Evolutionary conservation across 2,113 vertebrate genomes (phyloP).

Genomic region (Sclerurus mexicanus): DNA sequence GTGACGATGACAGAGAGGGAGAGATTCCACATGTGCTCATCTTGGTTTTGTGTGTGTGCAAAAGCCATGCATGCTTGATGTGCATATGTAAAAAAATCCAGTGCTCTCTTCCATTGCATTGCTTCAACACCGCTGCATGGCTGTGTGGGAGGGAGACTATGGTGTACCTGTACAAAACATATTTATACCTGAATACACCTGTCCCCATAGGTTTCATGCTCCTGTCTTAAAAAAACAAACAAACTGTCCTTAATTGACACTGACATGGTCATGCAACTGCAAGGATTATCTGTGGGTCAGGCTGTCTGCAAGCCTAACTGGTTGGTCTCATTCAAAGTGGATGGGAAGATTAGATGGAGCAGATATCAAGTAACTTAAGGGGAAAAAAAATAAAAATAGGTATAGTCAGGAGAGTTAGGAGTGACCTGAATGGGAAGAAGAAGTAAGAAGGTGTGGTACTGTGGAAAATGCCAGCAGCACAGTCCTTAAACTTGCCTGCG

Average conservation of each 20-base stretch:
- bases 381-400: not conserved
- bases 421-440: not conserved
- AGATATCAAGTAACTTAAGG: not conserved
- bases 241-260: not conserved
- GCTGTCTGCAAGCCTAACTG: not conserved
- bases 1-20: not conserved
- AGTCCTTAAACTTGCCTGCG: not conserved
- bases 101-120: not conserved
- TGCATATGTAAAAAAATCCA: rapidly evolving
- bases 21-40: rapidly evolving
- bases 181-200: not conserved
- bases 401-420: not conserved
- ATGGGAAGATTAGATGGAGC: not conserved
- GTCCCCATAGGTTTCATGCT: not conserved
- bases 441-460: constrained; percentile 20
- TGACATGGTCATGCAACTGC: not conserved
- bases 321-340: not conserved
- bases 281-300: not conserved
- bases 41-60: not conserved
- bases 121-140: not conserved
- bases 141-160: not conserved
- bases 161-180: not conserved
- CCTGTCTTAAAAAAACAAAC: not conserved
- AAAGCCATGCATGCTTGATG: not conserved
- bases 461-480: not conserved